Evolutionary conservation across 2,888 invertebrate species (phyloP), one percentile per base, ranked within the genome.

Genomic region (Rhyacophila evoluta): DNA sequence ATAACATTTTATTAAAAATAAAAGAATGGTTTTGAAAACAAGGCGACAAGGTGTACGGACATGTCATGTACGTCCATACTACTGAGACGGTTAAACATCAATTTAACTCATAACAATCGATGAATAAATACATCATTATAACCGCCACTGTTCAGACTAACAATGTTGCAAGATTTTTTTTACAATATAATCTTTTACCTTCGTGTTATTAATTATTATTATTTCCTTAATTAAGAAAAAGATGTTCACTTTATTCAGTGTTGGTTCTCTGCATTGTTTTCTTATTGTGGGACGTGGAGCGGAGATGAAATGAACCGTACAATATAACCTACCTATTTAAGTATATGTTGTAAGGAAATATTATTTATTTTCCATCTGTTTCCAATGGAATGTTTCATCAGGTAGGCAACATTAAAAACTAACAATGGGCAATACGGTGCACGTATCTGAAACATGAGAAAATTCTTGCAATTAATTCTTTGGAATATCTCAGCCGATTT

Each of bases 391-490:
- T 55, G 25, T 55, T 55, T 25, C 55, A 19, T 15, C 19, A 15
- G 15, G 4, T 33, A 4, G 29, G 15, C 6, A 41, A 15, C 15
- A 41, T 41, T n/a, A 19, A 41, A 41, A 55, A 55, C 55, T 25
- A 25, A 55, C 55, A 55, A 55, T 25, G 25, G 55, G 25, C 55
- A 25, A 25, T 19, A 55, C 29, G 6, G 29, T 33, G 25, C 25
- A 55, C 55, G 55, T 55, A 55, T 55, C 15, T 6, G 55, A 55
- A 55, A 55, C 55, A 55, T 55, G 55, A 55, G 55, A 55, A 55
- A 55, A 55, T 1, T 55, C 55, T 19, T 10, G 25, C 55, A 55
- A 55, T 55, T 19, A 55, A 8, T 19, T 55, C 55, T 55, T 55
- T 55, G 25, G 55, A 55, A 55, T 55, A 19, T 25, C 19, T 55